phyloP scores from a whole-genome alignment of 2,113 vertebrate species.

The Nothoprocta perdicaria region DNA sequence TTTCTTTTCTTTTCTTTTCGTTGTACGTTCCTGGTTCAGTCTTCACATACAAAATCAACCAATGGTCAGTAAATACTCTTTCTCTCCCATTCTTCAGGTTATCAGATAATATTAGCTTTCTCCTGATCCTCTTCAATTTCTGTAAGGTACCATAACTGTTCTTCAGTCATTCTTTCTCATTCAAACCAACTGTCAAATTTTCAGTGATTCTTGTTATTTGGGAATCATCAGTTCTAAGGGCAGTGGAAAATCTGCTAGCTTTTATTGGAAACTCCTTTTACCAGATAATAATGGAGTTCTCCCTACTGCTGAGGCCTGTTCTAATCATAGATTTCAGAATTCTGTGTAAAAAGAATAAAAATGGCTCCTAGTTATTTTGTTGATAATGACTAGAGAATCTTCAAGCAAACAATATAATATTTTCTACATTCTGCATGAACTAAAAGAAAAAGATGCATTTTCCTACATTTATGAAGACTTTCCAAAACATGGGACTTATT shows the following conservation, averaged over 20 bases:
- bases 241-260: not conserved
- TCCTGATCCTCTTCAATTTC: not conserved
- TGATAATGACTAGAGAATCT: not conserved
- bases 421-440: not conserved
- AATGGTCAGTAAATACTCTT: not conserved
- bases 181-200: not conserved
- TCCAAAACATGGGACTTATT: not conserved
- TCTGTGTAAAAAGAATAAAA: not conserved
- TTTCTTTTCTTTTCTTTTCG: too few species aligned
- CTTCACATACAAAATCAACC: not conserved
- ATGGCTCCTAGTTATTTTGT: not conserved
- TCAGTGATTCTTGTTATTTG: not conserved
- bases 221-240: not conserved
- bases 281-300: not conserved
- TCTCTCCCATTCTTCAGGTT: not conserved
- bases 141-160: not conserved
- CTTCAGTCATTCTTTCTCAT: not conserved
- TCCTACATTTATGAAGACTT: not conserved
- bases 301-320: not conserved
- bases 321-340: not conserved
- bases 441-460: not conserved
- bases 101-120: not conserved
- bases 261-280: not conserved
- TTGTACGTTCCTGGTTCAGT: not conserved
- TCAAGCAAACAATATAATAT: not conserved